Conservation (phyloP, 2,888 invertebrate species). For the Congeria kusceri region DNA sequence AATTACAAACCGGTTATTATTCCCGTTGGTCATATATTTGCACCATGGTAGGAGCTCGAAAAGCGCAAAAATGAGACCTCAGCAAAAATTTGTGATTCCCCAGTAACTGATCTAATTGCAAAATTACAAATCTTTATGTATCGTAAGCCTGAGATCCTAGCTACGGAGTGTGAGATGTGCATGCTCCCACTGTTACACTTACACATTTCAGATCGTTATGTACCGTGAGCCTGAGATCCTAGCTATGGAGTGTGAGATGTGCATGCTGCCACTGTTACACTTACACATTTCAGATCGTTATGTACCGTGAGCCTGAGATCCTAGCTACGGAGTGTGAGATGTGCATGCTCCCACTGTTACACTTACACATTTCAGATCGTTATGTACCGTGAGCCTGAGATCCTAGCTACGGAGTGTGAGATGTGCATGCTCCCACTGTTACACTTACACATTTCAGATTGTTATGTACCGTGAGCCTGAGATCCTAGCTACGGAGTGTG, state of each 20-base stretch:
- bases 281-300: constrained; percentile 85
- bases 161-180: constrained; percentile 94
- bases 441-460: too few species aligned
- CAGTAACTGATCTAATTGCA: too few species aligned
- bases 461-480: constrained; percentile 85
- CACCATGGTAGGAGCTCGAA: too few species aligned
- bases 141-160: constrained; percentile 85
- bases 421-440: constrained; percentile 96
- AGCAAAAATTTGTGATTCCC: too few species aligned
- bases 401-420: constrained; percentile 90
- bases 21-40: too few species aligned
- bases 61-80: too few species aligned
- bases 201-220: constrained; percentile 28
- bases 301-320: constrained; percentile 85
- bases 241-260: constrained; percentile 93
- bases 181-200: too few species aligned
- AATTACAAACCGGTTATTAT: too few species aligned
- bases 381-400: constrained; percentile 85
- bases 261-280: too few species aligned
- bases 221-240: constrained; percentile 83
- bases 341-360: constrained; percentile 94
- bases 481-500: constrained; percentile 89
- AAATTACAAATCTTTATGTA: constrained; percentile 85
- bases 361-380: constrained; percentile 85
- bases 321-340: constrained; percentile 92